These are phyloP conservation scores for Speoplatyrhinus poulsoni DNA, from an alignment of 2,113 vertebrate species.

Conservation along the genomic window DNA sequence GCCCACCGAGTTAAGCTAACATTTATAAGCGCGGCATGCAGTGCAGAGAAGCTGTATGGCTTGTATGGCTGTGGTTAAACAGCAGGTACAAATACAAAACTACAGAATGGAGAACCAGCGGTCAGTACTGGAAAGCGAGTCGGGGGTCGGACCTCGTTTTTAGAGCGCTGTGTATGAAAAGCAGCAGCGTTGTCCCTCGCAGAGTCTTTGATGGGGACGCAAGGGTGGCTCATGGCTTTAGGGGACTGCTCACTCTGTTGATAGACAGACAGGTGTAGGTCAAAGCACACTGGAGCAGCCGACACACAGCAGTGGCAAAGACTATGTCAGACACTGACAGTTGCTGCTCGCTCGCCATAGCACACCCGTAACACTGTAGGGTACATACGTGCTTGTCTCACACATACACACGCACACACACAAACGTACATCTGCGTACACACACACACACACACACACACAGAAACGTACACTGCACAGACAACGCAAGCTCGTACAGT, in stretches of 20 bases:
- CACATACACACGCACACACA: slow-evolving; percentile 17
- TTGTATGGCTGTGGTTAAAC: background rate
- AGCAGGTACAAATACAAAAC: slow-evolving; percentile 30
- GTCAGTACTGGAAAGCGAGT: slow-evolving; percentile 26
- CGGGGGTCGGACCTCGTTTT: slow-evolving; percentile 80
- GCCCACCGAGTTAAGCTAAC: background rate
- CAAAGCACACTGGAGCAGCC: slow-evolving; percentile 67
- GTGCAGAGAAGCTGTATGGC: slow-evolving; percentile 39
- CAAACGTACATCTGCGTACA: background rate
- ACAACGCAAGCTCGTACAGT: background rate
- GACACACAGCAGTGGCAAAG: slow-evolving; percentile 52
- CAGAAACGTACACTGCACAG: background rate
- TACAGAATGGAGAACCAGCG: slow-evolving; percentile 28
- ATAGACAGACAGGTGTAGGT: slow-evolving; percentile 70
- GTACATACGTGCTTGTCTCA: background rate
- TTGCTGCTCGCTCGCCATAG: background rate
- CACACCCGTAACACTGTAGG: background rate
- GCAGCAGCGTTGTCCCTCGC: slow-evolving; percentile 79
- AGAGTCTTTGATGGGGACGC: slow-evolving; percentile 82
- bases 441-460: slow-evolving; percentile 11
- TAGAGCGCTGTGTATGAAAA: slow-evolving; percentile 82
- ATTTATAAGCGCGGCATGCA: background rate
- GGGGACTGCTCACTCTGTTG: slow-evolving; percentile 84
- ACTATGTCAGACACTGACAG: slow-evolving; percentile 36
- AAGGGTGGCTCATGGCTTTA: slow-evolving; percentile 82